Conservation (phyloP, 2,888 invertebrate genomes). For the Meliscaeva auricollis region DNA sequence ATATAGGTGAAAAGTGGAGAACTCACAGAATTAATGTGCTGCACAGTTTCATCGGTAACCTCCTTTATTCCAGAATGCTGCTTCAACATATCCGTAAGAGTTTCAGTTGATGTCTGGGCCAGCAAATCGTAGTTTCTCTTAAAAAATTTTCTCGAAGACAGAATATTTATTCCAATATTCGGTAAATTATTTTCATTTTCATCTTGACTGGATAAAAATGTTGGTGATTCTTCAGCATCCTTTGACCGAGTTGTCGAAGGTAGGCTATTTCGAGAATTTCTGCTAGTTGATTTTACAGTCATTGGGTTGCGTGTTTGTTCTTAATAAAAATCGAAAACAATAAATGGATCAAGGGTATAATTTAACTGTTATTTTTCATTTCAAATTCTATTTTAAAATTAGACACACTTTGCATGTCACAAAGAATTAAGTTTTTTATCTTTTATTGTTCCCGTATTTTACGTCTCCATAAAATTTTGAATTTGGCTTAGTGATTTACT, state of each 20-base stretch:
- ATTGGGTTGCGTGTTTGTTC: constrained; percentile 45
- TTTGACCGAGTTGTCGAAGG: constrained; percentile 41
- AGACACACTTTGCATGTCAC: constrained; percentile 47
- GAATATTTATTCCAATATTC: constrained; percentile 70
- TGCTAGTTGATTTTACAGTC: not conserved
- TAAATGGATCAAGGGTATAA: not conserved
- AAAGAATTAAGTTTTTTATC: too few species aligned
- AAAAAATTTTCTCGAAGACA: constrained; percentile 77
- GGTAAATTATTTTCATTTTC: constrained; percentile 50
- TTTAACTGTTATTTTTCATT: constrained; percentile 11
- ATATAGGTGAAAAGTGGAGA: not conserved
- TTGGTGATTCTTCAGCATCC: constrained; percentile 31
- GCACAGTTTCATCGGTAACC: constrained; percentile 83
- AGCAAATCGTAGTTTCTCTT: constrained; percentile 82
- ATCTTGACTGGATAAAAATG: constrained; percentile 19
- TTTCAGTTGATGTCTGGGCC: constrained; percentile 83
- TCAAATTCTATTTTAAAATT: constrained; percentile 30
- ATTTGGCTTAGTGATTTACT: too few species aligned
- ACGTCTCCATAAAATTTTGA: too few species aligned
- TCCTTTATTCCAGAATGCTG: constrained; percentile 84
- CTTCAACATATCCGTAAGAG: constrained; percentile 82
- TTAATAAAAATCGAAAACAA: constrained; percentile 44
- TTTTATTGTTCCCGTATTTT: too few species aligned
- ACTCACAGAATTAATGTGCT: constrained; percentile 83
- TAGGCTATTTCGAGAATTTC: constrained; percentile 26